Conservation (phyloP, 2,888 invertebrate species). For the Drosophila seclusa region DNA sequence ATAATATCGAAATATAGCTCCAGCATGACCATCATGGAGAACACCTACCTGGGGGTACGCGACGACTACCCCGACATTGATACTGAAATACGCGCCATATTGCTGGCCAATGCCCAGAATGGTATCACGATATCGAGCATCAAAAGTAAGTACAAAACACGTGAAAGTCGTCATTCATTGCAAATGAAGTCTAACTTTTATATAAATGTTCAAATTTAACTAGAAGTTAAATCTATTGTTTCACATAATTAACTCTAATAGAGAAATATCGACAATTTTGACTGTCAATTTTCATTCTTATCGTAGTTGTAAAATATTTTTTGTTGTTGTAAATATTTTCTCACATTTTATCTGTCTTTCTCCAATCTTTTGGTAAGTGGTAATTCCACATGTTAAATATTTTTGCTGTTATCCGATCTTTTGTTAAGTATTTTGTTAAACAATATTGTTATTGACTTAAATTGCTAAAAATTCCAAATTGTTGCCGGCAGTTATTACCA, state of each 20-base stretch:
- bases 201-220: not conserved
- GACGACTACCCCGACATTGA: constrained; percentile 81
- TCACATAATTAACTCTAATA: not conserved
- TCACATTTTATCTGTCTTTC: no score
- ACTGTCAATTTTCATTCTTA: not conserved
- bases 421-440: not conserved
- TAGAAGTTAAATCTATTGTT: not conserved
- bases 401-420: not conserved
- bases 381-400: no score
- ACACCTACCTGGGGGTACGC: constrained; percentile 68
- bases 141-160: constrained; percentile 71
- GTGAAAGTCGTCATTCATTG: not conserved
- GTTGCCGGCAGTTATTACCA: not conserved
- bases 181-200: not conserved
- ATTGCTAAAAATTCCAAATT: not conserved
- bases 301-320: not conserved
- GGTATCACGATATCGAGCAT: constrained; percentile 83
- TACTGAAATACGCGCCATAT: constrained; percentile 80
- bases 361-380: no score
- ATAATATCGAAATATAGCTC: constrained; percentile 51
- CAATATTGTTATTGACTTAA: not conserved
- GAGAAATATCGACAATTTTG: not conserved
- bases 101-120: constrained; percentile 81
- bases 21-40: constrained; percentile 79
- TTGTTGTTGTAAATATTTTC: not conserved